These are phyloP conservation scores for Sturnus vulgaris DNA, from an alignment of 2,113 vertebrate species.

Conservation along the genomic window DNA sequence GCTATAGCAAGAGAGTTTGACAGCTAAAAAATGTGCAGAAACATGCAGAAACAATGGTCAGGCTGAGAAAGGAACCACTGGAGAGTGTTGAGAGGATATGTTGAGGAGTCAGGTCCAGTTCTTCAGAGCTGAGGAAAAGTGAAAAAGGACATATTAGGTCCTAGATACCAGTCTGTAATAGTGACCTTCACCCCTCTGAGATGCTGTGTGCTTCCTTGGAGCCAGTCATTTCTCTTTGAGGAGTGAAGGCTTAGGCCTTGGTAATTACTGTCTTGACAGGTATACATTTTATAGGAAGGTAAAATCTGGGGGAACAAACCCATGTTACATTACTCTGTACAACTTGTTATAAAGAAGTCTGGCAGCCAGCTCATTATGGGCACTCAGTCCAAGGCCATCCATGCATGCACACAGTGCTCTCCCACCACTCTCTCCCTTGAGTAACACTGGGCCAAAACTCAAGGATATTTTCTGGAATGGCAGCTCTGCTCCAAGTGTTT, in stretches of 20 bases:
- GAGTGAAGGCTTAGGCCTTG: not conserved
- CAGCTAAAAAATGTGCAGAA: not conserved
- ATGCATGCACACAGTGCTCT: not conserved
- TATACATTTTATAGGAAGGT: not conserved
- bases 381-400: too few species aligned
- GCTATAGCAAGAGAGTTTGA: not conserved
- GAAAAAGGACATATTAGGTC: fast-evolving
- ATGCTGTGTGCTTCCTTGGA: not conserved
- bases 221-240: not conserved
- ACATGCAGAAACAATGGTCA: not conserved
- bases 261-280: not conserved
- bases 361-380: not conserved
- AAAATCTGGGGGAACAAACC: not conserved
- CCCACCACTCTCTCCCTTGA: not conserved
- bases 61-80: not conserved
- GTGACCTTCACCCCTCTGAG: not conserved
- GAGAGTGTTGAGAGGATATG: not conserved
- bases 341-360: not conserved
- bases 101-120: not conserved
- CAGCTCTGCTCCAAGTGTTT: not conserved
- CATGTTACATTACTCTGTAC: not conserved
- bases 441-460: not conserved
- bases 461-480: not conserved
- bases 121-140: not conserved
- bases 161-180: not conserved